Conservation (phyloP, 2,888 invertebrate genomes). For the Cecidostiba fungosa region DNA sequence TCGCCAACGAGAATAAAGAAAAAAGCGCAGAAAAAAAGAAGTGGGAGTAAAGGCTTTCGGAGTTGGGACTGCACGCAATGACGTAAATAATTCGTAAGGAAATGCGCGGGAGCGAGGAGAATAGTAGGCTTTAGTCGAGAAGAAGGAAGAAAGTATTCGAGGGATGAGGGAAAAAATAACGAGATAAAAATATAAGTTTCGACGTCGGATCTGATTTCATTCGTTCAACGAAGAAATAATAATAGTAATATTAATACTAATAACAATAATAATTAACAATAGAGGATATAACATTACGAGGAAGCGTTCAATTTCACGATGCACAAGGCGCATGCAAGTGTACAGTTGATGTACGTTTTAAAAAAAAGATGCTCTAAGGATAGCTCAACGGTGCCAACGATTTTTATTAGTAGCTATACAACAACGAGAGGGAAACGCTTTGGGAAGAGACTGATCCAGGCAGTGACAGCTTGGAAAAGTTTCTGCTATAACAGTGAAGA, state of each 20-base stretch:
- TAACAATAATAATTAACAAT: conserved; percentile 33
- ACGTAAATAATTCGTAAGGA: conserved; percentile 59
- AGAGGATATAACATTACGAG: conserved; percentile 1
- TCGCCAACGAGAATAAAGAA: conserved; percentile 55
- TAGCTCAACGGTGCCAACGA: conserved; percentile 57
- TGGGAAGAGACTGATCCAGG: conserved; percentile 10
- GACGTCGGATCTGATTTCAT: conserved; percentile 50
- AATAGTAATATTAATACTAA: conserved; percentile 51
- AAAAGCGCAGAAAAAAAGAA: conserved; percentile 23
- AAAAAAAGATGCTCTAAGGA: not conserved
- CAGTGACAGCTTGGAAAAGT: conserved; percentile 28
- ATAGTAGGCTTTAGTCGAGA: conserved; percentile 5
- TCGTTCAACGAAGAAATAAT: conserved; percentile 57
- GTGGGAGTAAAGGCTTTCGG: conserved; percentile 48
- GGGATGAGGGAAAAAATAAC: conserved; percentile 11
- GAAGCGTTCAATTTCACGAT: conserved; percentile 48
- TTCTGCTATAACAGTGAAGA: not conserved
- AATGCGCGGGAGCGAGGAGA: not conserved
- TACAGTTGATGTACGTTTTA: not conserved
- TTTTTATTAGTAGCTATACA: conserved; percentile 54
- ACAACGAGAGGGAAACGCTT: not conserved
- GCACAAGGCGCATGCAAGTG: conserved; percentile 30
- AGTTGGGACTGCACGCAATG: conserved; percentile 47
- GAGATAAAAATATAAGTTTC: conserved; percentile 32
- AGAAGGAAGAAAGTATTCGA: conserved; percentile 50